Percentiles rank a stretch among this genome's conserved stretches.
phyloP scores from a whole-genome alignment of 1,140 invertebrate genomes.

The Dreissena polymorpha region DNA sequence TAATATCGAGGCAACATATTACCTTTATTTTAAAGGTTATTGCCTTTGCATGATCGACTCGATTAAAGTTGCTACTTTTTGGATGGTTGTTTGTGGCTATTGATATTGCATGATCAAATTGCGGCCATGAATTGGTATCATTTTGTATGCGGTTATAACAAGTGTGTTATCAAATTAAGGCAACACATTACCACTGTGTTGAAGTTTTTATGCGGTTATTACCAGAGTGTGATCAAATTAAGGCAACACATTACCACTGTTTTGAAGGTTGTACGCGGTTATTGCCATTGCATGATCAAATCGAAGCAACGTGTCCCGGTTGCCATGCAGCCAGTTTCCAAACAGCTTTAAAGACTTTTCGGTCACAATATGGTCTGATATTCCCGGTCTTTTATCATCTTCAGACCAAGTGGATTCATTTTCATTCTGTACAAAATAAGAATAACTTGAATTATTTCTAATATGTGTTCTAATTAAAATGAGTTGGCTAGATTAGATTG shows the following conservation, averaged over 20 bases:
- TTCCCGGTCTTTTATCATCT: neutral
- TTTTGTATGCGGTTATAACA: neutral
- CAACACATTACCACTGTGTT: neutral
- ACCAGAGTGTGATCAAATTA: no score
- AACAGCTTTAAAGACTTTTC: constrained; percentile 19
- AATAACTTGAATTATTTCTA: neutral
- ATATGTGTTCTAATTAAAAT: neutral
- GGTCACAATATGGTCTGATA: neutral
- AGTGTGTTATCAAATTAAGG: no score
- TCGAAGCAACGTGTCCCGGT: constrained; percentile 9
- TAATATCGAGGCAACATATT: no score
- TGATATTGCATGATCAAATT: no score
- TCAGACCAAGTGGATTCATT: constrained; percentile 27
- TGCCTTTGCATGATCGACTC: neutral
- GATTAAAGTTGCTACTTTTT: no score
- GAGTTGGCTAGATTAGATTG: neutral
- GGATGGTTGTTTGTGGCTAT: neutral
- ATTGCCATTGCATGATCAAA: constrained; percentile 48
- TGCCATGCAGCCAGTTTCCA: constrained; percentile 9
- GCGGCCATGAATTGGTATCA: neutral
- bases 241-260: constrained; percentile 5
- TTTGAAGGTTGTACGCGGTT: constrained; percentile 34
- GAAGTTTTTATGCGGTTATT: neutral
- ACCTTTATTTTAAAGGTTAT: neutral
- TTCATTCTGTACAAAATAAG: neutral